A percentile compares a stretch with the other conserved stretches of the same genome.
Evolutionary conservation across 2,888 invertebrate species (phyloP).

Genomic region (Luperina nickerlii): DNA sequence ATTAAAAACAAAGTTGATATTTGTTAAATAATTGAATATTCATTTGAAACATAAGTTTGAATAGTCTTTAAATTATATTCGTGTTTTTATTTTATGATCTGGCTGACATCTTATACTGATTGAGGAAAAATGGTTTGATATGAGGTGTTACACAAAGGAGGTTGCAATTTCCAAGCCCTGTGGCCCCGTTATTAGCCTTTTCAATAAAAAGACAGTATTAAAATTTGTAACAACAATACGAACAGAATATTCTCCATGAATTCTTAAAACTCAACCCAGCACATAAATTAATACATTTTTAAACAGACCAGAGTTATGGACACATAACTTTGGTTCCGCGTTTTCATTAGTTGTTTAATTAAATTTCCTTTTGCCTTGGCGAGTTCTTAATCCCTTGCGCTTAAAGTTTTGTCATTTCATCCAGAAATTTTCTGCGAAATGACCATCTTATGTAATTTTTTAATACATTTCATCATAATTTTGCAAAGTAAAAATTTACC

Average conservation of each 20-base stretch:
- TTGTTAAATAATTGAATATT: no score
- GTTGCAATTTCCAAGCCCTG: not conserved
- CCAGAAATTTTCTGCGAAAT: conserved; percentile 15
- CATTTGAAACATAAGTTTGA: no score
- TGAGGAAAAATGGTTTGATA: not conserved
- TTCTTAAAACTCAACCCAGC: conserved; percentile 19
- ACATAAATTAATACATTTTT: conserved; percentile 38
- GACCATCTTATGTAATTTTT: conserved; percentile 18
- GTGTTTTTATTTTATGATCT: not conserved
- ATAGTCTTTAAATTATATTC: not conserved
- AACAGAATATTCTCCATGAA: not conserved
- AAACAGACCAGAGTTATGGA: conserved; percentile 37
- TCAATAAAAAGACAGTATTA: not conserved
- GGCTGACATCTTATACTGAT: no score
- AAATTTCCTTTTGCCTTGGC: conserved; percentile 49
- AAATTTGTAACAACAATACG: not conserved
- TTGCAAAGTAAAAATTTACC: not conserved
- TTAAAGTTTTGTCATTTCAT: conserved; percentile 47
- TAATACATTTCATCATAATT: not conserved
- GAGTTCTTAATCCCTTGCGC: conserved; percentile 51
- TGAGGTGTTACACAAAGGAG: not conserved
- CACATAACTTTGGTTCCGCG: conserved; percentile 57
- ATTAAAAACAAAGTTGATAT: no score
- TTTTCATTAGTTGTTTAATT: conserved; percentile 63
- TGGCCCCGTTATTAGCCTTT: not conserved